Evolutionary conservation across 2,797 vertebrate genomes (phyloP).

Genomic region (Acipenser ruthenus): DNA sequence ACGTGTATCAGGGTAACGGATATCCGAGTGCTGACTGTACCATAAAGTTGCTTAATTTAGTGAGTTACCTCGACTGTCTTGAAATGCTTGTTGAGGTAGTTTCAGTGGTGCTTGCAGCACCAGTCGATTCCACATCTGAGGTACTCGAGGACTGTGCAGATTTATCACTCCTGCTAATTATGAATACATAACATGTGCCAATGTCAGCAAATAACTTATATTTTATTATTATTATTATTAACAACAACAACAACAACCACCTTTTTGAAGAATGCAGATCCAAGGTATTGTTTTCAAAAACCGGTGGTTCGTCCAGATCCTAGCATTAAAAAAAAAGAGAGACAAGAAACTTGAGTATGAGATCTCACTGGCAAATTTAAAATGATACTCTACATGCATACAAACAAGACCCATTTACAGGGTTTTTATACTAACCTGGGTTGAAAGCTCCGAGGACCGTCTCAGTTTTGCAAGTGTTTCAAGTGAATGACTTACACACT

Average conservation of each 20-base stretch:
- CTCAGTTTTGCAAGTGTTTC: conserved; percentile 75
- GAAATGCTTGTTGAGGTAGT: conserved; percentile 97
- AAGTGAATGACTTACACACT: conserved; percentile 69
- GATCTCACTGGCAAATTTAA: too few relatives aligned
- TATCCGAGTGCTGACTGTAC: too few relatives aligned
- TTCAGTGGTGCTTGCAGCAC: conserved; percentile 88
- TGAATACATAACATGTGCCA: conserved; percentile 17
- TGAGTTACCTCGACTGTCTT: conserved; percentile 78
- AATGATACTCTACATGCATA: too few relatives aligned
- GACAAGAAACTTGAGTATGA: too few relatives aligned
- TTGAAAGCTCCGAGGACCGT: conserved; percentile 66
- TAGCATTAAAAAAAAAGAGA: background rate
- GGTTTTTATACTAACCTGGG: conserved; percentile 61
- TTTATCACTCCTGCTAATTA: conserved; percentile 68
- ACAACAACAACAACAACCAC: background rate
- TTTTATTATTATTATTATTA: background rate
- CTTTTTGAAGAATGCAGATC: background rate
- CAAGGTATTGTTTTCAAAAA: background rate
- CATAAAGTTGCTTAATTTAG: background rate
- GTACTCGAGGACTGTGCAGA: conserved; percentile 77
- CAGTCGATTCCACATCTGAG: conserved; percentile 87
- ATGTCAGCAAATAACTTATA: background rate
- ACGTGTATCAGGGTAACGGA: too few relatives aligned
- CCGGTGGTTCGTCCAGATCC: background rate
- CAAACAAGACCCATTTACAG: too few relatives aligned